These are phyloP conservation scores for Tor tambroides DNA, from an alignment of 2,113 vertebrate genomes.

Conservation along the genomic window DNA sequence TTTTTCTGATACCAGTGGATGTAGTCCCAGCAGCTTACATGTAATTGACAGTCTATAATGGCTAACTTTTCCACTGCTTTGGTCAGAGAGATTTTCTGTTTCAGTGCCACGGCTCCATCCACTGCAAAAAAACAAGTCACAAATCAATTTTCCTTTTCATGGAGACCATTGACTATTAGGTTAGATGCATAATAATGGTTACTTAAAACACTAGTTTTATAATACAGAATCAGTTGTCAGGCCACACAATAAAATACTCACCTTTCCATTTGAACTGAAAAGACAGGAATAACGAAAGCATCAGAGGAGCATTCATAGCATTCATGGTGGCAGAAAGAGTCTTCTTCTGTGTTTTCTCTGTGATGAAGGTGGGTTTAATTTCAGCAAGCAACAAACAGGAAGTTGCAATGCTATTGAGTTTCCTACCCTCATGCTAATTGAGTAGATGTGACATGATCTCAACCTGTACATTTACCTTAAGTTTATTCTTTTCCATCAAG, in stretches of 20 bases:
- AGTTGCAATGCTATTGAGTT: not conserved
- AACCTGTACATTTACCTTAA: not conserved
- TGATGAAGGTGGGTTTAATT: not conserved
- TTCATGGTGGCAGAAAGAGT: not conserved
- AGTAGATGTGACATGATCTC: not conserved
- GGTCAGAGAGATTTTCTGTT: constrained; percentile 32
- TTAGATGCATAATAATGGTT: not conserved
- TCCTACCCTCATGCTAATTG: not conserved
- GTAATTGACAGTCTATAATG: constrained; percentile 10
- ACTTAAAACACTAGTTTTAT: not conserved
- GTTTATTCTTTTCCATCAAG: not conserved
- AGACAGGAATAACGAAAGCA: not conserved
- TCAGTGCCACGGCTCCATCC: not conserved
- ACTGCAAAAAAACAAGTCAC: not conserved
- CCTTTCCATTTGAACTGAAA: not conserved
- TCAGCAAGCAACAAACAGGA: not conserved
- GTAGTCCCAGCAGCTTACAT: not conserved
- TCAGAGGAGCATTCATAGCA: not conserved
- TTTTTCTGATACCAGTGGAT: constrained; percentile 49
- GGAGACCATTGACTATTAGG: not conserved
- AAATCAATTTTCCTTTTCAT: not conserved
- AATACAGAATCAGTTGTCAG: not conserved
- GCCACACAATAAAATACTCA: not conserved
- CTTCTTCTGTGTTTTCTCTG: not conserved
- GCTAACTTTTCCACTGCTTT: constrained; percentile 21